A percentile compares a stretch with the other conserved stretches of the same genome.
Conservation (phyloP, 2,797 vertebrate genomes). For the Octomys mimax region DNA sequence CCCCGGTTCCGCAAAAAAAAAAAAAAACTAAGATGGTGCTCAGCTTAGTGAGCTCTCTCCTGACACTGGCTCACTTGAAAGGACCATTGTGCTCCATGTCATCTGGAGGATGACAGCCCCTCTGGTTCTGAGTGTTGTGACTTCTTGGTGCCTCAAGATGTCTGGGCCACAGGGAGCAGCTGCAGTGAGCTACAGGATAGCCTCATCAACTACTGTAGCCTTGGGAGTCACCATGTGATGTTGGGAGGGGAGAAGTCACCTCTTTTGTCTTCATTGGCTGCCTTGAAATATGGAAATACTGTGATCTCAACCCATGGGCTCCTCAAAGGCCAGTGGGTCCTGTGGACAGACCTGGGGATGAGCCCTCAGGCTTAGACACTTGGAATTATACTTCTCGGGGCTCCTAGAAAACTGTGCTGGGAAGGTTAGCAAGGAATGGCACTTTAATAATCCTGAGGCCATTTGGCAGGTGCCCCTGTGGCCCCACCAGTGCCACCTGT, state of each 20-base stretch:
- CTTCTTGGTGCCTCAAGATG: not conserved
- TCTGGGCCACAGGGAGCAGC: not conserved
- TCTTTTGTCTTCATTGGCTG: slow-evolving; percentile 42
- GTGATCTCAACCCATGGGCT: not conserved
- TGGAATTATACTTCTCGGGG: not conserved
- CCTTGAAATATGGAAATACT: not conserved
- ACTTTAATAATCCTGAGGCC: not conserved
- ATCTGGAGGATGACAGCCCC: not conserved
- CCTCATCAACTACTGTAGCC: not conserved
- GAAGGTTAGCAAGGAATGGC: not conserved
- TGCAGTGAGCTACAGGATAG: no score
- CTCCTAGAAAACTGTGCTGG: not conserved
- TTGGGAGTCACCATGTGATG: not conserved
- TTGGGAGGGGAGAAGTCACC: not conserved
- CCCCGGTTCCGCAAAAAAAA: no score
- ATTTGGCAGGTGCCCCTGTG: not conserved
- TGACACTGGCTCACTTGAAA: not conserved
- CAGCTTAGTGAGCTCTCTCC: not conserved
- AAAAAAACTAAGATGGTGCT: slow-evolving; percentile 32
- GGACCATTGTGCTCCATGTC: not conserved
- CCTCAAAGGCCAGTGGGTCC: slow-evolving; percentile 3
- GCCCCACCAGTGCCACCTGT: not conserved
- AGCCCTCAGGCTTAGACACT: not conserved
- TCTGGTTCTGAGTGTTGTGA: not conserved
- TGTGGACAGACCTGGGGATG: slow-evolving; percentile 19